Conservation (phyloP, 2,888 invertebrate genomes). For the Alcis repandata region DNA sequence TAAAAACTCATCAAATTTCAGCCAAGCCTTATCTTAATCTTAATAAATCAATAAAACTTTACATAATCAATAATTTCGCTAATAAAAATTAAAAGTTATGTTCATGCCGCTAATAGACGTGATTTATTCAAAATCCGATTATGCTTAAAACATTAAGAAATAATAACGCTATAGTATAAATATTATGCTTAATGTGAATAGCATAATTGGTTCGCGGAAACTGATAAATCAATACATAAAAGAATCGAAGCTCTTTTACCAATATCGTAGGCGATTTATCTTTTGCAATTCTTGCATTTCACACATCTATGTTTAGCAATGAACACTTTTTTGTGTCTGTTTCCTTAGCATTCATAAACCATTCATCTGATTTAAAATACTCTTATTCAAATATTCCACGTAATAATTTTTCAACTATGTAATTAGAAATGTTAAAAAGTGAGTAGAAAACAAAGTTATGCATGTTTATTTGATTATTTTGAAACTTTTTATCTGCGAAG, state of each 20-base stretch:
- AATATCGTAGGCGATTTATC: conserved; percentile 43
- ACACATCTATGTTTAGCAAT: not conserved
- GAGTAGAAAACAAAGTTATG: no score
- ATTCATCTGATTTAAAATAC: not conserved
- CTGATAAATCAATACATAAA: conserved; percentile 15
- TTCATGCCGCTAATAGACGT: conserved; percentile 15
- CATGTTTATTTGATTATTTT: no score
- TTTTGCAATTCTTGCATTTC: conserved; percentile 44
- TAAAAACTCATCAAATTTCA: not conserved
- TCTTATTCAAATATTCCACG: no score
- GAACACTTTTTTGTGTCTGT: not conserved
- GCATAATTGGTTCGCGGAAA: conserved; percentile 17
- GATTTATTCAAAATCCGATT: conserved; percentile 29
- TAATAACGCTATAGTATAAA: conserved; percentile 4
- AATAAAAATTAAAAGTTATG: not conserved
- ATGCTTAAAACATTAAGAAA: conserved; percentile 22
- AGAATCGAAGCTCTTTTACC: no score
- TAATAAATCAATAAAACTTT: not conserved
- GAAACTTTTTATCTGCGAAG: no score
- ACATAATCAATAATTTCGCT: not conserved
- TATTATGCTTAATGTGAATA: conserved; percentile 19
- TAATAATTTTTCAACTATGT: no score
- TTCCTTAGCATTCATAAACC: not conserved
- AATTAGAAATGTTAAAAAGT: no score
- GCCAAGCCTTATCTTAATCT: not conserved